Base-by-base conservation (phyloP, 1,140 invertebrate species). In the Hylyphantes graminicola region DNA sequence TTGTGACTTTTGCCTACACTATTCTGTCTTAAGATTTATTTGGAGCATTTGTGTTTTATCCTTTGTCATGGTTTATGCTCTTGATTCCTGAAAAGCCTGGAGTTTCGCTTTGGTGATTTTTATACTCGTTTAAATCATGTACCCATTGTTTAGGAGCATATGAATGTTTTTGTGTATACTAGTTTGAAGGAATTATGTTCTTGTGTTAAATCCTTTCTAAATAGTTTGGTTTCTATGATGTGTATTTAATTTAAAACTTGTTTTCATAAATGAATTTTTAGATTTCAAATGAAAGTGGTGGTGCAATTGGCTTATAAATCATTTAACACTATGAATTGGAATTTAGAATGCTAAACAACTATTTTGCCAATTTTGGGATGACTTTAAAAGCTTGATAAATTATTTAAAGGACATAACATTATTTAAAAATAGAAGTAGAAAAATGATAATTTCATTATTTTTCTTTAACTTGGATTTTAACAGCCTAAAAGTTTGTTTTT, bases 91-190 rank as follows among this genome's bases (percentile, higher is more conserved):
- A 35, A 35, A 35, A 35, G 35, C 35, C 35, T 35, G 6, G 19
- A 65, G 67, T 53, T 50, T 21, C 51, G 54, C 15, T 53, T 70
- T 70, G 67, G 67, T 19, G n/a, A 15, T 70, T 70, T 11, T 50
- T 59, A 59, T 19, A 35, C 35, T 5, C 35, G 35, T 35, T 35
- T 35, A 35, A 35, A 35, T 35, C 35, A 35, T 35, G 35, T 5
- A 35, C 35, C 35, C 7, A 15, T 17, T 53, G 67, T 17, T 53
- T 51, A 15, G 35, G 67, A 53, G 54, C 51, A 17, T 53, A 11
- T n/a, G 3, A 5, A 54, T 70, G 17, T 15, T 53, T 3, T n/a
- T 15, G 51, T 68, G 19, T 65, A 6, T 65, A 65, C 13, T 35
- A 65, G 17, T 67, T 21, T 6, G 11, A 48, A 19, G 11, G 2